Evolutionary conservation across 2,888 invertebrate species (phyloP).

Genomic region (Drosophila kokeensis): DNA sequence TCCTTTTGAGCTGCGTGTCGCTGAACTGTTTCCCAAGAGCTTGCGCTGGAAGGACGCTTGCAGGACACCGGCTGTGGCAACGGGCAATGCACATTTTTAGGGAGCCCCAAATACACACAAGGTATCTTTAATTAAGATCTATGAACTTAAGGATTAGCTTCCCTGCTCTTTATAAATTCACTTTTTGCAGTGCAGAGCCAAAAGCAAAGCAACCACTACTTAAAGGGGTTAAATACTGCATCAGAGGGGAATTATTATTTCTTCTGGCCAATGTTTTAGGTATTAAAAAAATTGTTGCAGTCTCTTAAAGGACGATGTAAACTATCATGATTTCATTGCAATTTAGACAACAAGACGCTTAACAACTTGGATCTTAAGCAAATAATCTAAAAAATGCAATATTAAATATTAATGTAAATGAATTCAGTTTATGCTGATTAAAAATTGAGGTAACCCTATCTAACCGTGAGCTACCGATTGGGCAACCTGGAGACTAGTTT

Average conservation of each 20-base stretch:
- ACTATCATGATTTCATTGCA: background rate
- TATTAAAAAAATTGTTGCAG: background rate
- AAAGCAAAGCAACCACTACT: background rate
- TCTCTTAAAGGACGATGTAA: background rate
- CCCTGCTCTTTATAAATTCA: slow-evolving; percentile 1
- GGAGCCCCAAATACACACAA: background rate
- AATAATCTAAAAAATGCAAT: background rate
- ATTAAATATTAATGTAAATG: background rate
- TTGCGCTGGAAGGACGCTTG: slow-evolving; percentile 10
- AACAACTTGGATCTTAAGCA: background rate
- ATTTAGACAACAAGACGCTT: background rate
- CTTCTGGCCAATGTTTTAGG: background rate
- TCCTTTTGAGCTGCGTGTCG: slow-evolving; percentile 69
- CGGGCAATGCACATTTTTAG: slow-evolving; percentile 11
- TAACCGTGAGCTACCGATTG: slow-evolving; percentile 37
- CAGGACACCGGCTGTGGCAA: slow-evolving; percentile 30
- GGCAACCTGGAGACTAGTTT: slow-evolving; percentile 53
- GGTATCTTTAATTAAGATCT: slow-evolving; percentile 29
- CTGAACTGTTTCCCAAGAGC: slow-evolving; percentile 55
- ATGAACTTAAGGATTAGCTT: slow-evolving; percentile 22
- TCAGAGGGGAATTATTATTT: background rate
- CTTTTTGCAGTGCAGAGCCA: background rate
- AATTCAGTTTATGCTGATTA: background rate
- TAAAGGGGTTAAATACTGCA: background rate
- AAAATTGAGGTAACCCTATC: background rate